These are phyloP conservation scores for Plodia interpunctella DNA, from an alignment of 1,140 invertebrate species.

Conservation along the genomic window DNA sequence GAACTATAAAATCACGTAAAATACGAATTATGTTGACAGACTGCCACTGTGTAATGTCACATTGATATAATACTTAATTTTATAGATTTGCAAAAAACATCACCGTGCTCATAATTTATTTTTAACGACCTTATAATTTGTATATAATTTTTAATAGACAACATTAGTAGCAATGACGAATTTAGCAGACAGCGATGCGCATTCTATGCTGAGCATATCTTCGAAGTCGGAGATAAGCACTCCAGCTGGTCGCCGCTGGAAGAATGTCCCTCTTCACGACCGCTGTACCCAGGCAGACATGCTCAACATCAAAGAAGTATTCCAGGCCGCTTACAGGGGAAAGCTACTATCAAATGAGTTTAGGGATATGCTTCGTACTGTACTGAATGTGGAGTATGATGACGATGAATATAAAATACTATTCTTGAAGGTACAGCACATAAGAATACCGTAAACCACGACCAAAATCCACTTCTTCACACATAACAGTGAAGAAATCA, in stretches of 20 bases:
- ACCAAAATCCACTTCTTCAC: too few relatives aligned
- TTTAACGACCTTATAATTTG: too few relatives aligned
- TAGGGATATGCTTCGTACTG: slow-evolving; percentile 38
- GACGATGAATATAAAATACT: slow-evolving; percentile 68
- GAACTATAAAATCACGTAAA: too few relatives aligned
- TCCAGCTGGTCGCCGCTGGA: slow-evolving; percentile 33
- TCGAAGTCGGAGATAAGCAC: slow-evolving; percentile 50
- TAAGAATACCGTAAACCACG: too few relatives aligned
- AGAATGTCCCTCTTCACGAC: slow-evolving; percentile 57
- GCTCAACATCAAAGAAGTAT: slow-evolving; percentile 57
- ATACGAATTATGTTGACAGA: too few relatives aligned
- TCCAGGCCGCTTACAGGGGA: slow-evolving; percentile 43
- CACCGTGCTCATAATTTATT: too few relatives aligned
- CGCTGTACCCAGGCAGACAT: slow-evolving; percentile 57
- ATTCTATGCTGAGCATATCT: slow-evolving; percentile 47
- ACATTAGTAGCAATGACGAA: slow-evolving; percentile 4
- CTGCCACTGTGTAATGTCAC: too few relatives aligned
- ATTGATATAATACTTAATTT: background rate
- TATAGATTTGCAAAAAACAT: too few relatives aligned
- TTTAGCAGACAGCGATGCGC: slow-evolving; percentile 51
- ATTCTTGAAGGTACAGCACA: slow-evolving; percentile 59
- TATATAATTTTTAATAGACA: background rate
- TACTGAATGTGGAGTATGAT: slow-evolving; percentile 64
- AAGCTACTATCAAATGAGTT: slow-evolving; percentile 52
- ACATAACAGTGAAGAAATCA: too few relatives aligned